Conservation (phyloP, 2,113 vertebrate genomes). For the Phyllostomus hastatus region DNA sequence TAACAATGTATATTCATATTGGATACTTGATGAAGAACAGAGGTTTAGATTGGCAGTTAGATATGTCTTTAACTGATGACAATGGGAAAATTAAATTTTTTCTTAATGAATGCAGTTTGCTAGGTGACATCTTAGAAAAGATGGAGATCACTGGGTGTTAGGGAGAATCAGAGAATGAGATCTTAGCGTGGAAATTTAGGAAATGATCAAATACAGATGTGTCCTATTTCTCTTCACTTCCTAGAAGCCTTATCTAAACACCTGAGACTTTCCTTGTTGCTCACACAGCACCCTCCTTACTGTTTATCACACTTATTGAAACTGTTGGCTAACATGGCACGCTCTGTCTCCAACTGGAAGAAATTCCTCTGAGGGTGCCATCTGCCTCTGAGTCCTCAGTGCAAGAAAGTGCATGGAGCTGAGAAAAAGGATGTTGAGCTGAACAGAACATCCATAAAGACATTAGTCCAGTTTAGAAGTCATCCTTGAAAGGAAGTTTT, state of each 20-base stretch:
- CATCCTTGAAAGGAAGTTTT: neutral
- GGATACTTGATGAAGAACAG: neutral
- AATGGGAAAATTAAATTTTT: neutral
- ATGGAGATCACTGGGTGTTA: too few species aligned
- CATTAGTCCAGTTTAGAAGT: neutral
- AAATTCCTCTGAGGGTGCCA: neutral
- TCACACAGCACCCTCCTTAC: neutral
- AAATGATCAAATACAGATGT: neutral
- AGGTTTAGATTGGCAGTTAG: neutral
- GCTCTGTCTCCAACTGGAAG: rapidly evolving
- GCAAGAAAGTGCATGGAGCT: rapidly evolving
- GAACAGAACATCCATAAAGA: neutral
- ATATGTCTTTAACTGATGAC: neutral
- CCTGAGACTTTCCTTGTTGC: neutral
- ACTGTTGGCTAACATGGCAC: neutral
- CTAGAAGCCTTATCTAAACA: neutral
- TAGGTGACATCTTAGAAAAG: neutral
- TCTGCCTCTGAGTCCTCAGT: neutral
- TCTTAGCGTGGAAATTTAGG: neutral
- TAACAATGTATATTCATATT: neutral
- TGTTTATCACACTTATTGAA: neutral
- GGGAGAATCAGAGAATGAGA: neutral
- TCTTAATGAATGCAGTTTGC: neutral
- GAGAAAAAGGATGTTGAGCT: neutral
- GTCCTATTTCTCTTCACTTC: neutral